Conservation (phyloP, 2,888 invertebrate species). For the Linyphia triangularis region DNA sequence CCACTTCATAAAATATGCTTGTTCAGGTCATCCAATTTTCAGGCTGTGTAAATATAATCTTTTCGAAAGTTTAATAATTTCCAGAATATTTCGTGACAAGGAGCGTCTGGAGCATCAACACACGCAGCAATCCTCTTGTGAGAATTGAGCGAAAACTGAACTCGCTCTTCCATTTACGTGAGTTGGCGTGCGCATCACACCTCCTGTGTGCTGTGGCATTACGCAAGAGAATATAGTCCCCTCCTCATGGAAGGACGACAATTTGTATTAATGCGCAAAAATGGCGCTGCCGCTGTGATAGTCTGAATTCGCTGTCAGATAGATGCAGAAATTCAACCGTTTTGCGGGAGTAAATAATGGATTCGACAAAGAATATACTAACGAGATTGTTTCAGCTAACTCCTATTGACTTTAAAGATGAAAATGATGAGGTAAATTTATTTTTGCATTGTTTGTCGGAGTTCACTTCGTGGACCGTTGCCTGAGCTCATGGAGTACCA, state of each 20-base stretch:
- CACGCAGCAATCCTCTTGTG: slow-evolving; percentile 21
- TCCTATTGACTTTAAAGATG: slow-evolving; percentile 90
- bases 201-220: slow-evolving; percentile 60
- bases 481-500: slow-evolving; percentile 61
- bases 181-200: slow-evolving; percentile 62
- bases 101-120: background rate
- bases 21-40: background rate
- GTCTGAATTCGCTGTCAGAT: slow-evolving; percentile 62
- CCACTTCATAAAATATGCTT: background rate
- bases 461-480: slow-evolving; percentile 68
- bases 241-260: slow-evolving; percentile 53
- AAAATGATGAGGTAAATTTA: slow-evolving; percentile 90
- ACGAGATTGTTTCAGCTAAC: slow-evolving; percentile 74
- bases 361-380: slow-evolving; percentile 69
- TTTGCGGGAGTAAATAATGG: slow-evolving; percentile 69
- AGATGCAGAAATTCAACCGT: slow-evolving; percentile 66
- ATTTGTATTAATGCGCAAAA: slow-evolving; percentile 75
- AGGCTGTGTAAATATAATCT: background rate
- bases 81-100: background rate
- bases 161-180: slow-evolving; percentile 17
- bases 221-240: slow-evolving; percentile 71
- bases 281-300: slow-evolving; percentile 73
- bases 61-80: background rate
- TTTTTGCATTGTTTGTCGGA: slow-evolving; percentile 67
- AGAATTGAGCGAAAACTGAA: slow-evolving; percentile 54